These are phyloP conservation scores for Nerophis ophidion DNA, from an alignment of 2,113 vertebrate genomes.

Conservation along the genomic window DNA sequence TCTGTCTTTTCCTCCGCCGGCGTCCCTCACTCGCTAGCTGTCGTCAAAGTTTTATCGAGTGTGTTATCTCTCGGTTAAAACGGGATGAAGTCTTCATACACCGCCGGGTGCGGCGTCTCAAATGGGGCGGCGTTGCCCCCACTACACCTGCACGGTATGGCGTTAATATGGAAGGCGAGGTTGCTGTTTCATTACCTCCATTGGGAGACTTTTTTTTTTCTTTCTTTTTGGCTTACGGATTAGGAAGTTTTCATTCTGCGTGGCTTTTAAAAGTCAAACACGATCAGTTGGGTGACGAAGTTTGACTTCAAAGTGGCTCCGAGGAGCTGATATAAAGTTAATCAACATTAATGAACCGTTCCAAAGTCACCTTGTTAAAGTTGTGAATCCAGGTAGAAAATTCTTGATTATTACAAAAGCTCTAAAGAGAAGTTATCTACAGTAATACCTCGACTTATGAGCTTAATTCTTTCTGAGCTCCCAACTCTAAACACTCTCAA, in stretches of 20 bases:
- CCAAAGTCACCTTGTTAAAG: too few relatives aligned
- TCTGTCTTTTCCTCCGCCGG: slow-evolving; percentile 21
- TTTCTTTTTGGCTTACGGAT: slow-evolving; percentile 20
- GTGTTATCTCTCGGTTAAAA: slow-evolving; percentile 50
- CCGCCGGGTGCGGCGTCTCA: slow-evolving; percentile 29
- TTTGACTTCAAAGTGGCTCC: too few relatives aligned
- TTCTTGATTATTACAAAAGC: too few relatives aligned
- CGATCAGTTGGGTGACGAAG: too few relatives aligned
- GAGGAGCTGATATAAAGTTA: too few relatives aligned
- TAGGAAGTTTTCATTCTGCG: slow-evolving; percentile 3
- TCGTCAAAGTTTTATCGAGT: slow-evolving; percentile 48
- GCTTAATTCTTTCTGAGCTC: too few relatives aligned
- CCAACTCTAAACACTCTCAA: too few relatives aligned
- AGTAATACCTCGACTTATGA: too few relatives aligned
- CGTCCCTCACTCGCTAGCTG: slow-evolving; percentile 41
- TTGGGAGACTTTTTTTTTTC: background rate
- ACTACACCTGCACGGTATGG: too few relatives aligned
- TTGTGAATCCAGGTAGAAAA: too few relatives aligned
- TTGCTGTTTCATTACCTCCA: background rate
- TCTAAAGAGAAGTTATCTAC: too few relatives aligned
- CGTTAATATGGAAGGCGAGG: background rate
- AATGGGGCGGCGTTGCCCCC: slow-evolving; percentile 21
- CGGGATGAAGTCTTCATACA: slow-evolving; percentile 49
- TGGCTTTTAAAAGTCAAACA: background rate
- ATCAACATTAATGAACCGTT: too few relatives aligned